These are phyloP conservation scores for Casuarius casuarius DNA, from an alignment of 2,113 vertebrate species.

Conservation along the genomic window DNA sequence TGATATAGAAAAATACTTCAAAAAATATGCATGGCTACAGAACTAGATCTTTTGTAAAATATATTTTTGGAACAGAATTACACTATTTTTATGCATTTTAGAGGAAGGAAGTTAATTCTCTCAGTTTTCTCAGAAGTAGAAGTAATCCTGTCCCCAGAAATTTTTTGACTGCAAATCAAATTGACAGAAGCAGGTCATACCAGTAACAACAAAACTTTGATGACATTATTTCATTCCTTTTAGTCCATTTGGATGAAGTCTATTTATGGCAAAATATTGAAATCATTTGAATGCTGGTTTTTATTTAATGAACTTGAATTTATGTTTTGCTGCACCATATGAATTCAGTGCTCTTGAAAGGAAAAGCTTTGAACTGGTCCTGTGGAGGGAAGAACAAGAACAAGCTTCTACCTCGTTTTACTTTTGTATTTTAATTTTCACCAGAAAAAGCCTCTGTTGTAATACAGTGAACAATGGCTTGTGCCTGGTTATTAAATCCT, in stretches of 20 bases:
- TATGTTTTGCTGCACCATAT: slow-evolving; percentile 1
- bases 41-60: background rate
- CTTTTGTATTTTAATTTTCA: slow-evolving; percentile 46
- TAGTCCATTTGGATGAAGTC: slow-evolving; percentile 16
- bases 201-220: background rate
- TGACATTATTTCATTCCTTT: background rate
- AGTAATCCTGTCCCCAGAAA: background rate
- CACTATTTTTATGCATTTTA: background rate
- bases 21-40: background rate
- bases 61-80: background rate
- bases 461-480: slow-evolving; percentile 36
- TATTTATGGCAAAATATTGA: slow-evolving; percentile 25
- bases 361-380: background rate
- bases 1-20: background rate
- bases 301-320: slow-evolving; percentile 45
- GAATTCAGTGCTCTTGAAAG: slow-evolving; percentile 34
- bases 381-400: background rate
- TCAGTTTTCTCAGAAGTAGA: background rate
- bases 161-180: background rate
- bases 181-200: background rate
- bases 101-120: rapidly evolving
- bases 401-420: background rate
- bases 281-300: slow-evolving; percentile 38
- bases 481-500: slow-evolving; percentile 53
- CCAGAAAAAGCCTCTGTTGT: background rate